These are phyloP conservation scores for Apomyelois bistriatella DNA, from an alignment of 2,888 invertebrate species.

Conservation along the genomic window DNA sequence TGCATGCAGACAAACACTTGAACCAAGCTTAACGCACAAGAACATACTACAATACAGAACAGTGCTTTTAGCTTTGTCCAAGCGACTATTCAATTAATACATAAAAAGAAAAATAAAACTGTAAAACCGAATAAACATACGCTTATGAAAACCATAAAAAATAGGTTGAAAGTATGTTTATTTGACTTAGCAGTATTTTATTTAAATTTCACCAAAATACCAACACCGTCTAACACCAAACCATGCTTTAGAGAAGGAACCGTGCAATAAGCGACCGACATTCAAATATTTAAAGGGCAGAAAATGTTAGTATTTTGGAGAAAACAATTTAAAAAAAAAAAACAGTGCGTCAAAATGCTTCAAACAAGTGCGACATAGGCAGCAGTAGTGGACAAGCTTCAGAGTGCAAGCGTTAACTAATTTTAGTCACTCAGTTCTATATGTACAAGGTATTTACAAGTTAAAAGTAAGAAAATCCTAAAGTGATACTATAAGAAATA, in stretches of 20 bases:
- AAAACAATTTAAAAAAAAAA: slow-evolving; percentile 55
- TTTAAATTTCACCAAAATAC: slow-evolving; percentile 71
- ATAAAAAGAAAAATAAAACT: slow-evolving; percentile 24
- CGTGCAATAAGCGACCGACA: slow-evolving; percentile 53
- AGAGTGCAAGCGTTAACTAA: slow-evolving; percentile 53
- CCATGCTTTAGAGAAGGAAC: slow-evolving; percentile 46
- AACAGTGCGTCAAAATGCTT: slow-evolving; percentile 41
- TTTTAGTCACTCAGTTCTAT: slow-evolving; percentile 42
- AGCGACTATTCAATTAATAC: slow-evolving; percentile 48
- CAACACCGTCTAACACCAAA: slow-evolving; percentile 68
- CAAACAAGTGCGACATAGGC: slow-evolving; percentile 47
- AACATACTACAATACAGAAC: slow-evolving; percentile 21
- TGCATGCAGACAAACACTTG: slow-evolving; percentile 67
- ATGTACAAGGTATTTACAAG: slow-evolving; percentile 16
- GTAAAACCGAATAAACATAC: slow-evolving; percentile 61
- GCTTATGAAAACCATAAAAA: slow-evolving; percentile 10
- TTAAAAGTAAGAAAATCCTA: slow-evolving; percentile 1
- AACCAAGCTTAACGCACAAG: slow-evolving; percentile 60
- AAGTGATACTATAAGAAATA: not conserved
- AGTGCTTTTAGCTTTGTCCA: slow-evolving; percentile 67
- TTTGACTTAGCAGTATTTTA: slow-evolving; percentile 42
- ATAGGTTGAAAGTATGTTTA: slow-evolving; percentile 53
- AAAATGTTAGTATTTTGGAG: slow-evolving; percentile 78
- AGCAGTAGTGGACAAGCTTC: slow-evolving; percentile 59
- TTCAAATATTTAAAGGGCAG: slow-evolving; percentile 42